A percentile compares a stretch with the other conserved stretches of the same genome.
phyloP scores from a whole-genome alignment of 2,888 invertebrate species.

The Andrena bicolor region DNA sequence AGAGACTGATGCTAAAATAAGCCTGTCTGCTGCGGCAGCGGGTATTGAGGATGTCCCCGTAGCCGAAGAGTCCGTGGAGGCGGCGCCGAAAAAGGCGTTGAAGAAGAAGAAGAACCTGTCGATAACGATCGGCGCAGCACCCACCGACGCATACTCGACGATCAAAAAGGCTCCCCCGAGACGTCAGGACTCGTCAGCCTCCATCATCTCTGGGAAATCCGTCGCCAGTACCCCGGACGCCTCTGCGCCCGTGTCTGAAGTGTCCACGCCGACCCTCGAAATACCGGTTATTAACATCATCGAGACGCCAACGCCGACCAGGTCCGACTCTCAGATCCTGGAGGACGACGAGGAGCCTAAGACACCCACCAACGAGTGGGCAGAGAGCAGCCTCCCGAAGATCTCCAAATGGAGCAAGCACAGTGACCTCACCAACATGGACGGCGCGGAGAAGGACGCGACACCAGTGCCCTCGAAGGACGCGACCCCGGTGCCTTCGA shows the following conservation, averaged over 20 bases:
- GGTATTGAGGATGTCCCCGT: conserved; percentile 44
- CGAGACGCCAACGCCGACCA: conserved; percentile 39
- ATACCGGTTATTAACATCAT: conserved; percentile 68
- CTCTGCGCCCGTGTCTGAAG: conserved; percentile 18
- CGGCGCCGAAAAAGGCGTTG: background rate
- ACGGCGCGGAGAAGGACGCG: conserved; percentile 71
- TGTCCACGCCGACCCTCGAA: conserved; percentile 49
- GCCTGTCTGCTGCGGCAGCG: conserved; percentile 19
- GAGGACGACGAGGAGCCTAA: conserved; percentile 72
- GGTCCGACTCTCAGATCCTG: conserved; percentile 19
- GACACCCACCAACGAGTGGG: conserved; percentile 79
- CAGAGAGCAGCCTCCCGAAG: conserved; percentile 59
- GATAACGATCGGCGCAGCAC: conserved; percentile 2
- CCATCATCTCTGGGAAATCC: conserved; percentile 32
- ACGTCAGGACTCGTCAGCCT: conserved; percentile 41
- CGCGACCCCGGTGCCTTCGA: conserved; percentile 63
- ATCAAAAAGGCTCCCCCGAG: conserved; percentile 42
- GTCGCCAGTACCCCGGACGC: conserved; percentile 40
- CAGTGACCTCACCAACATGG: conserved; percentile 77
- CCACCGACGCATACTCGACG: conserved; percentile 24
- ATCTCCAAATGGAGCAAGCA: conserved; percentile 80
- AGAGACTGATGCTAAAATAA: conserved; percentile 66
- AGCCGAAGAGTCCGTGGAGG: conserved; percentile 44
- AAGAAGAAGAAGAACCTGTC: conserved; percentile 53
- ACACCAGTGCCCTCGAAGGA: conserved; percentile 67